phyloP scores from a whole-genome alignment of 2,888 invertebrate genomes.

The Globia sparganii region DNA sequence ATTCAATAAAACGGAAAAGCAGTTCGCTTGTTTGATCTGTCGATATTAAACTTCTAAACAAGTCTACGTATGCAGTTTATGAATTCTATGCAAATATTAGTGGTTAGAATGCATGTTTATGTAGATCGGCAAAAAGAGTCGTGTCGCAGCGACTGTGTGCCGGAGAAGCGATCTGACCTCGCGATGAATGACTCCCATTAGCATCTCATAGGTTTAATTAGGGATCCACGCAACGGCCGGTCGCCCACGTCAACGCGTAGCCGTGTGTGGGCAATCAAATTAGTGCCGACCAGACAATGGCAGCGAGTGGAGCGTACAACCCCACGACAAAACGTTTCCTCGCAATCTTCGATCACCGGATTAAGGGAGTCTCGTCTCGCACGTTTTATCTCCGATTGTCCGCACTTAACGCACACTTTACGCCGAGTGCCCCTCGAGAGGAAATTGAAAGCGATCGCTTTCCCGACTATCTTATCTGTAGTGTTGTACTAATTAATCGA shows the following conservation, averaged over 20 bases:
- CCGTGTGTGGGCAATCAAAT: slow-evolving; percentile 87
- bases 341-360: slow-evolving; percentile 90
- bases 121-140: slow-evolving; percentile 73
- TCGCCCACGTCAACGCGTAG: slow-evolving; percentile 81
- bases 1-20: slow-evolving; percentile 82
- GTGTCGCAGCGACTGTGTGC: slow-evolving; percentile 71
- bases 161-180: slow-evolving; percentile 78
- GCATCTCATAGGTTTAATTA: slow-evolving; percentile 88
- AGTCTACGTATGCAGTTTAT: slow-evolving; percentile 68
- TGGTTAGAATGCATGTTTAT: slow-evolving; percentile 74
- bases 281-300: slow-evolving; percentile 86
- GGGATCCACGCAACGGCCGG: slow-evolving; percentile 80
- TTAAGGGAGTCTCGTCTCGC: slow-evolving; percentile 90
- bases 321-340: slow-evolving; percentile 90
- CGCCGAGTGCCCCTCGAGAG: slow-evolving; percentile 90
- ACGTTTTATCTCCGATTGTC: slow-evolving; percentile 91
- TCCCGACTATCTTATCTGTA: slow-evolving; percentile 89
- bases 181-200: slow-evolving; percentile 83
- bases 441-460: slow-evolving; percentile 91
- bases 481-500: slow-evolving; percentile 90
- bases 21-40: slow-evolving; percentile 74
- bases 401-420: slow-evolving; percentile 90
- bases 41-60: slow-evolving; percentile 80
- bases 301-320: slow-evolving; percentile 84
- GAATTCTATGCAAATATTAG: slow-evolving; percentile 65